A percentile compares a stretch with the other conserved stretches of the same genome.
Conservation (phyloP, 2,113 vertebrate species). For the Plecturocebus donacophilus region DNA sequence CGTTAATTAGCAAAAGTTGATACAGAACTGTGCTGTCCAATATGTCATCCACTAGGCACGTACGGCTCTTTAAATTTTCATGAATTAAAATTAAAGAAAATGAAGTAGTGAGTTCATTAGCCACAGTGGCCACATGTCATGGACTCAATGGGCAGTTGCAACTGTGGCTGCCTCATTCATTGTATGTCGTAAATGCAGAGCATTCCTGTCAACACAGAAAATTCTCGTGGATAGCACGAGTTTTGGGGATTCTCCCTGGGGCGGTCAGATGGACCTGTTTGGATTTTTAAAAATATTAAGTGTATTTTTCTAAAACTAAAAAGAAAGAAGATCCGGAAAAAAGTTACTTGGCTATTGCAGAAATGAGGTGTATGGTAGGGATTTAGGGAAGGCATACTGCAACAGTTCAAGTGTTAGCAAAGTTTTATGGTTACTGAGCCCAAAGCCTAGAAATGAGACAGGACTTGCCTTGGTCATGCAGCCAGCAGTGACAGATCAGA, state of each 20-base stretch:
- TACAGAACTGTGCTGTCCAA: rapidly evolving
- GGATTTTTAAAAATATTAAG: neutral
- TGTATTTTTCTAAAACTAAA: neutral
- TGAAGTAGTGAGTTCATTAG: no score
- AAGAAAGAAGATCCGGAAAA: neutral
- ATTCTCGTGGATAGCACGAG: rapidly evolving
- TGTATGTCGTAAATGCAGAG: rapidly evolving
- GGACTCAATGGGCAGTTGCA: neutral
- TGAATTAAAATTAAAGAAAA: neutral
- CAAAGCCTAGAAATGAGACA: no score
- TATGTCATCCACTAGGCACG: neutral
- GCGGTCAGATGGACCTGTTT: neutral
- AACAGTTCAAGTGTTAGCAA: neutral
- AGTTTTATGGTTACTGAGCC: neutral
- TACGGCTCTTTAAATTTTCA: neutral
- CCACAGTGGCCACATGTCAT: neutral
- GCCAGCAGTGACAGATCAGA: no score
- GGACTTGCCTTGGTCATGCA: neutral
- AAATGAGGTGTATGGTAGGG: neutral
- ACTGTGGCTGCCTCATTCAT: no score
- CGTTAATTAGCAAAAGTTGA: neutral
- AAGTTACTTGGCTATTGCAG: neutral
- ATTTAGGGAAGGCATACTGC: rapidly evolving
- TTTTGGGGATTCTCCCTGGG: neutral
- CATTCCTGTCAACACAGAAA: neutral